Evolutionary conservation across 2,113 vertebrate species (phyloP), one percentile per base, ranked within the genome.

Genomic region (Tachysurus vachellii): DNA sequence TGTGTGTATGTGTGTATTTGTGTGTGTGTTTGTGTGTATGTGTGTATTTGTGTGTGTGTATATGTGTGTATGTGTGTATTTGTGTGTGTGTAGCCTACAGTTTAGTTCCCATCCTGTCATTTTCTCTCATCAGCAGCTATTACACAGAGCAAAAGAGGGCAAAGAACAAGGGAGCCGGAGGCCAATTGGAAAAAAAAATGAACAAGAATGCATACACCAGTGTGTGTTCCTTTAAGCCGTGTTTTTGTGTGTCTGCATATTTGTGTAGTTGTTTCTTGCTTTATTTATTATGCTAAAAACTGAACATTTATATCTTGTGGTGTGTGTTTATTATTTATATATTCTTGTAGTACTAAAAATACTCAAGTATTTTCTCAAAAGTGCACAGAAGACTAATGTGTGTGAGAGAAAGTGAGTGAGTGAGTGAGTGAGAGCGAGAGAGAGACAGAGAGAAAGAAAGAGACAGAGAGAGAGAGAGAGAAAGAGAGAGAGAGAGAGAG

Each of bases 181-280:
- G 80, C 91, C 89, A 91, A 91, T 80, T 90, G 91, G 93, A 88
- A 44, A 92, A 94, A 88, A 47, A 61, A 68, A 76, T 92, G 91
- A 89, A 93, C 21, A 86, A 47, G 53, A 86, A 81, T 90, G 93
- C 89, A 50, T 92, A 89, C 91, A 80, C 44, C 26, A 80, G 85
- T 83, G 62, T 86, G 61, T 83, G 70, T 87, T 44, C 71, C 26
- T 47, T 54, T 1, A 16, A 28, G 2, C 13, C 59, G 70, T 71
- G 71, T 75, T 54, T 79, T 7, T 79, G 73, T 83, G 62, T 79
- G 61, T 76, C 19, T 79, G 85, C 75, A 83, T 81, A 84, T 89
- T 85, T 88, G 83, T 88, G 83, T 71, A 80, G 80, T 80, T 53
- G 76, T 31, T 53, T 80, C 86, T 76, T 80, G 76, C 47, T 61